Base-by-base conservation (phyloP, 1,140 invertebrate genomes). In the Drosophila persimilis region DNA sequence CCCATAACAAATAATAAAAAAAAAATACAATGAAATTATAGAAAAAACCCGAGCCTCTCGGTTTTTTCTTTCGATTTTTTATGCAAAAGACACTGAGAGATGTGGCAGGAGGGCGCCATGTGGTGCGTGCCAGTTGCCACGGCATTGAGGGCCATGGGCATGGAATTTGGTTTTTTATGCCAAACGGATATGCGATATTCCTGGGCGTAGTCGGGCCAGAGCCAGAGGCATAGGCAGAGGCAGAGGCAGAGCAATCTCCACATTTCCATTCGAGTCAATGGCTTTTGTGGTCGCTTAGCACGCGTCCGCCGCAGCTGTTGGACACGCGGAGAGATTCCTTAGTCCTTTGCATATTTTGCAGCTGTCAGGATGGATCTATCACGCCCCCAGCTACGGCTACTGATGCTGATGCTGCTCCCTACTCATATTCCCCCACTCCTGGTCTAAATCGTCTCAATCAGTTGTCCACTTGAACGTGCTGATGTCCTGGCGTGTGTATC, bases 131-230 rank as follows among this genome's bases (percentile, higher is more conserved):
- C 83, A 83, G 77, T 76, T 65, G 72, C 62, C 61, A 59, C 48
- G 62, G 61, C 53, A 8, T 31, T 3, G 35, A 53, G 45, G 57
- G 62, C 26, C 31, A 31, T 43, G 47, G 20, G 24, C 2, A 9
- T 39, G 11, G 65, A 22, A 57, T 69, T 69, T 66, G 53, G 60
- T 86, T 86, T 86, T 86, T 86, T 88, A 86, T 78, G 67, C 78
- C 78, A 76, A 88, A 57, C 86, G 80, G 84, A 89, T 89, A 89
- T 89, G 85, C 80, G 84, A 89, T 89, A 84, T 75, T 76, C 52
- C 70, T 67, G 72, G 84, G 76, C 77, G 84, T 77, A 69, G 57
- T 35, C 31, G 11, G 3, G 24, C 24, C 24, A 5, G 24, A 20
- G 39, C 64, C 6, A 48, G 2, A 66, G 76, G n/a, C n/a, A n/a